phyloP scores from a whole-genome alignment of 2,888 invertebrate genomes.

The Eutolmus rufibarbis region DNA sequence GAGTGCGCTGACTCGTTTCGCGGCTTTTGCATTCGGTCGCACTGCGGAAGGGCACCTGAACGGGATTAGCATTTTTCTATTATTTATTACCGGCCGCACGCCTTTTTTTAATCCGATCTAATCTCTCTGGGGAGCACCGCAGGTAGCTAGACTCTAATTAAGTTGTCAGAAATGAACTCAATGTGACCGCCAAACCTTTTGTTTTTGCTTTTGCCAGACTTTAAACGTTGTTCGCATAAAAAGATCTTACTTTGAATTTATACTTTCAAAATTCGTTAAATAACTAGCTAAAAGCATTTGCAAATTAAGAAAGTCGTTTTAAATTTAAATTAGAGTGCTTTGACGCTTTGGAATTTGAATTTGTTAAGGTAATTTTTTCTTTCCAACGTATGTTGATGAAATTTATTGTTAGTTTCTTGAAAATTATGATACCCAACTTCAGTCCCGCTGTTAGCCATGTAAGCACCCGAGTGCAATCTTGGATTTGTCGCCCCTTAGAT shows the following conservation, averaged over 20 bases:
- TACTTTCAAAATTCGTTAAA: neutral
- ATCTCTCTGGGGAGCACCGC: neutral
- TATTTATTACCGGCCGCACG: neutral
- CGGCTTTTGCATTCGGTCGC: neutral
- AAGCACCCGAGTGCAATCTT: too few species aligned
- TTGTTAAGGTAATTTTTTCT: neutral
- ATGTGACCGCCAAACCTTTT: neutral
- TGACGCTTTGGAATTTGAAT: neutral
- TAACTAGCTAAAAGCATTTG: neutral
- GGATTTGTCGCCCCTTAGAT: too few species aligned
- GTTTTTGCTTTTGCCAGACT: neutral
- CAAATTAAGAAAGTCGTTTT: neutral
- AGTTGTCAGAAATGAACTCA: constrained; percentile 10
- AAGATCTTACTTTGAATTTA: neutral
- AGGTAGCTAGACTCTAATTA: constrained; percentile 10
- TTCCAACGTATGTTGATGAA: neutral
- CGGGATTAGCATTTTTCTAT: constrained; percentile 5
- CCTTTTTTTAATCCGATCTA: neutral
- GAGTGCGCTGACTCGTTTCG: neutral
- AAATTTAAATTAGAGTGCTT: neutral
- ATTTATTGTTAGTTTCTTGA: neutral
- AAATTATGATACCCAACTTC: too few species aligned
- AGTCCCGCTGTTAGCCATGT: too few species aligned
- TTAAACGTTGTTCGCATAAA: neutral
- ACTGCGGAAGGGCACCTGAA: neutral